Percentiles rank a stretch among this genome's conserved stretches.
phyloP scores from a whole-genome alignment of 2,888 invertebrate species.

The Phengaris alcon region DNA sequence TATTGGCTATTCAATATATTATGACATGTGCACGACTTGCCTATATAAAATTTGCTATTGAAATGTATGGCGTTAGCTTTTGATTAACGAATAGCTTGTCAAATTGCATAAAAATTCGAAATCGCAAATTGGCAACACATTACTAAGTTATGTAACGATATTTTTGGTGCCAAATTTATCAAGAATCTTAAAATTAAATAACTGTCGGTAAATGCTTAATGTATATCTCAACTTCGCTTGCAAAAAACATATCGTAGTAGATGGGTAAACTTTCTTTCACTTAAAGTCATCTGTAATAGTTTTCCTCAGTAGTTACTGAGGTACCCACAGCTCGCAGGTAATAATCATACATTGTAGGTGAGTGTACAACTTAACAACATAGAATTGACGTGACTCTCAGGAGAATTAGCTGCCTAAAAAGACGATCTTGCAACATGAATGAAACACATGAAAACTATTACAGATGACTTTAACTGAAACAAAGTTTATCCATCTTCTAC shows the following conservation, averaged over 20 bases:
- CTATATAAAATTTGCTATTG: neutral
- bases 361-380: no score
- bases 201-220: neutral
- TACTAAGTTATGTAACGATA: neutral
- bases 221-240: neutral
- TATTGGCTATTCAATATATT: neutral
- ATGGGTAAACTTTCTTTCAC: neutral
- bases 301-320: no score
- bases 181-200: neutral
- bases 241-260: neutral
- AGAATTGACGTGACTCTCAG: no score
- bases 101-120: conserved; percentile 16
- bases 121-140: conserved; percentile 7
- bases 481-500: no score
- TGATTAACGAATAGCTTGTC: neutral
- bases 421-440: no score
- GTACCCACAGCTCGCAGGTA: no score
- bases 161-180: neutral
- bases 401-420: no score
- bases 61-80: neutral
- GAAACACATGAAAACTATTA: no score
- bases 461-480: no score
- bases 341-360: no score
- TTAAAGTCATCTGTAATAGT: neutral
- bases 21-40: neutral